Base-by-base conservation (phyloP, 37 sponge, comb jelly and placozoan genomes). In the Haliclona indistincta region DNA sequence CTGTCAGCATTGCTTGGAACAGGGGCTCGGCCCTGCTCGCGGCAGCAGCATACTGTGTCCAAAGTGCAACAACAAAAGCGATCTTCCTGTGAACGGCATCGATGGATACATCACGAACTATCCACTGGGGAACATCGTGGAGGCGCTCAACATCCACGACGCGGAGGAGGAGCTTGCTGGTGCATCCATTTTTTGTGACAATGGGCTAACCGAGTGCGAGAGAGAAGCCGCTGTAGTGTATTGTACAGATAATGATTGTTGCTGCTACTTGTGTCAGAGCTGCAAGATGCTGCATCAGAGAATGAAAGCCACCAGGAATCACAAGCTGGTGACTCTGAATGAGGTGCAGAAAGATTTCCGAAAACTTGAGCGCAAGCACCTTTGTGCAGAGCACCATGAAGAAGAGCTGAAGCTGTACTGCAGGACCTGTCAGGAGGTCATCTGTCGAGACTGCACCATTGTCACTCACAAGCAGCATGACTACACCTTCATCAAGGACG, bases 401-500 rank as follows among this genome's bases (percentile, higher is more conserved):
- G 75, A 82, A 44, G 58, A 38, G 32, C 67, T 82, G 43, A 74
- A 66, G 35, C 17, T 55, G n/a, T 82, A 54, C 41, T 74, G 75
- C 54, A 54, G 40, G 22, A 66, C 65, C 2, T 79, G 80, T 47
- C 2, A 56, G 62, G 43, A 29, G 20, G 42, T 68, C 28, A 42
- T 79, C 38, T 79, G 80, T 43, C 34, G 30, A 19, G 63, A 69
- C 20, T 79, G 80, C 45, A 79, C 70, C n/a, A 56, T 69, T 30
- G 42, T 15, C 1, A 32, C n/a, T n/a, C 80, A 79, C 45, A 41
- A 37, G 32, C 38, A 34, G 13, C 80, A 79, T 36, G 13, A 55
- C 13, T 23, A 19, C 45, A 47, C 67, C 0, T 28, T 42, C 19
- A 54, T 68, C 5, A 28, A 22, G 29, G 52, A 25, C 13, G 33